Evolutionary conservation across 1,140 invertebrate genomes (phyloP).

Genomic region (Stenopsyche tienmushanensis): DNA sequence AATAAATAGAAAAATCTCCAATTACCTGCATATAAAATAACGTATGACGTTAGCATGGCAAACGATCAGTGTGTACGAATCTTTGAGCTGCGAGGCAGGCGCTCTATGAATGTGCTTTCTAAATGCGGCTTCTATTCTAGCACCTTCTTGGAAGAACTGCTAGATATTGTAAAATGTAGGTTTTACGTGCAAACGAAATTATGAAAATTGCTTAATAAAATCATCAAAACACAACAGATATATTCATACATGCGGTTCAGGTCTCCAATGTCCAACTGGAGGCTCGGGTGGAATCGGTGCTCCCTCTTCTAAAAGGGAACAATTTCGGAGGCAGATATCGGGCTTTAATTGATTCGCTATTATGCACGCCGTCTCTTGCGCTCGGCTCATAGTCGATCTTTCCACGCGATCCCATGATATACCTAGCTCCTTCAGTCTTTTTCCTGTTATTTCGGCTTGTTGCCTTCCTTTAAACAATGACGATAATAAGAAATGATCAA

Average conservation of each 20-base stretch:
- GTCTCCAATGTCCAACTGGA: conserved; percentile 80
- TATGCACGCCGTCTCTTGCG: conserved; percentile 85
- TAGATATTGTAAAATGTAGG: conserved; percentile 49
- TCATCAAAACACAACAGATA: not conserved
- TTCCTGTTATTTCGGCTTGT: conserved; percentile 83
- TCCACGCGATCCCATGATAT: conserved; percentile 78
- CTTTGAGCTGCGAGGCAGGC: conserved; percentile 72
- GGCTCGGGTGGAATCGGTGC: conserved; percentile 95
- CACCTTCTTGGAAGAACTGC: conserved; percentile 94
- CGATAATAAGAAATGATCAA: conserved; percentile 22
- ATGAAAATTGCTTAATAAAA: not conserved
- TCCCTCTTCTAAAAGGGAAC: conserved; percentile 87
- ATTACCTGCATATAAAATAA: conserved; percentile 93
- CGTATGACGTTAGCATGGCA: conserved; percentile 99
- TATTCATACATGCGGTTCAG: conserved; percentile 68
- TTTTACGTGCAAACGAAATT: conserved; percentile 42
- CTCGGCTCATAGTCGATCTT: conserved; percentile 91
- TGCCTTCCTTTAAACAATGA: conserved; percentile 68
- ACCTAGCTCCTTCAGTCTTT: conserved; percentile 70
- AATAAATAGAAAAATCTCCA: not conserved
- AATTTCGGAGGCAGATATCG: conserved; percentile 60
- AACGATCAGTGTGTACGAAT: conserved; percentile 90
- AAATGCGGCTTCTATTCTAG: conserved; percentile 96
- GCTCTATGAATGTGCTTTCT: conserved; percentile 93
- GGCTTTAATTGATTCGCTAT: conserved; percentile 69